Base-by-base conservation (phyloP, 2,797 vertebrate genomes). In the Dromococcyx pavoninus region DNA sequence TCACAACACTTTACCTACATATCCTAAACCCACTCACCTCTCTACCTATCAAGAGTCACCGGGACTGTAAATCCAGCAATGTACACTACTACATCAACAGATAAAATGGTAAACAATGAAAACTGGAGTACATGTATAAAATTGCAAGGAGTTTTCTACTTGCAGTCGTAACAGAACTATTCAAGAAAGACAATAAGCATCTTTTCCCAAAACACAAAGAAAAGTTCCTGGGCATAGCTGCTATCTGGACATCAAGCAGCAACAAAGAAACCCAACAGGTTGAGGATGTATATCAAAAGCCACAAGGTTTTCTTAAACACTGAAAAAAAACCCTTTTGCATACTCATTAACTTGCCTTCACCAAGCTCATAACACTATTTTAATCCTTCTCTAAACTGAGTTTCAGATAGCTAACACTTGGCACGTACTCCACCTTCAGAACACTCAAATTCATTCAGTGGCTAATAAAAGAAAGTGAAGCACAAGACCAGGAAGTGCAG, bases 381-480 rank as follows among this genome's bases (percentile, higher is more conserved):
- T 56, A 72, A 11, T 24, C 57, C 23, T 24, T 57, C 23, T 37
- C 41, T 72, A 44, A 91, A 69, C 13, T 1, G 0, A 74, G 37
- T 51, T 80, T 88, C 61, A 65, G 24, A 39, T 13, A 48, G 51
- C 33, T 54, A 74, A 3, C 41, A 32, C 14, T 53, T 65, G 58
- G 27, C 32, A 61, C 11, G 46, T n/a, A 71, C 10, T 3, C 61
- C 24, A 76, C 2, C 4, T 25, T 67, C 50, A 80, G 83, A 87
- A 44, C 32, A 88, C 28, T 51, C 33, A 86, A 92, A 83, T 32
- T 65, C 9, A 65, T 37, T 75, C 51, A 86, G 46, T 12, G 10
- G 39, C 75, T 95, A 91, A 64, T 44, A 86, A 85, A 73, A 39
- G 41, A 30, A 79, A 65, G 25, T 28, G 28, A 80, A 73, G 44